A percentile compares a stretch with the other conserved stretches of the same genome.
Conservation (phyloP, 2,888 invertebrate genomes). For the Drosophila austrosaltans region DNA sequence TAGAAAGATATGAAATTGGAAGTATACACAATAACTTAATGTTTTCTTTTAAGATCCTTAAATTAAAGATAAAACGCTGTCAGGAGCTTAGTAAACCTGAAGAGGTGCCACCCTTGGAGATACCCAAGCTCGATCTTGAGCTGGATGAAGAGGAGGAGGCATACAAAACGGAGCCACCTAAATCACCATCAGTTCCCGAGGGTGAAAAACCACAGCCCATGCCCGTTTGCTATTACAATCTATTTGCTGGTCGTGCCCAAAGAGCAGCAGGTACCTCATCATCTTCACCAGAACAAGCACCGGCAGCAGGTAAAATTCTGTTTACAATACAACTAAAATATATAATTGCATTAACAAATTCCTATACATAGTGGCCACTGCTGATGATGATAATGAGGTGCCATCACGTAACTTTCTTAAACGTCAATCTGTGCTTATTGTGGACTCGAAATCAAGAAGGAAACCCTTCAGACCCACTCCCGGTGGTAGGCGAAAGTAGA, state of each 20-base stretch:
- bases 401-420: conserved; percentile 91
- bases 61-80: conserved; percentile 79
- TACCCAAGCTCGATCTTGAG: conserved; percentile 73
- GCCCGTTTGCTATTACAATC: conserved; percentile 83
- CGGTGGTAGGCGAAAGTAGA: conserved; percentile 66
- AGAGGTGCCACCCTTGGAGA: conserved; percentile 60
- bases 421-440: conserved; percentile 91
- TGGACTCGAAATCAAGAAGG: conserved; percentile 91
- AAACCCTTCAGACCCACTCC: conserved; percentile 87
- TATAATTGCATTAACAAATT: background rate
- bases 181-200: conserved; percentile 66
- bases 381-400: conserved; percentile 93
- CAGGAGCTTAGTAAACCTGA: conserved; percentile 73
- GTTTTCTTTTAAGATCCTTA: conserved; percentile 73
- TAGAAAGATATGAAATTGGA: background rate
- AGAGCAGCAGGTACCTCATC: conserved; percentile 81
- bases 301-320: conserved; percentile 77
- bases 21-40: background rate
- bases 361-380: conserved; percentile 83
- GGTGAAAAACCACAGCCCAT: conserved; percentile 82
- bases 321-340: no score
- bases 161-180: conserved; percentile 75
- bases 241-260: conserved; percentile 82
- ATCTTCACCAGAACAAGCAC: conserved; percentile 82
- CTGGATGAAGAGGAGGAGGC: conserved; percentile 72